A percentile compares a stretch with the other conserved stretches of the same genome.
These are phyloP conservation scores for Heliconius charithonia DNA, from an alignment of 2,888 invertebrate species.

Conservation along the genomic window DNA sequence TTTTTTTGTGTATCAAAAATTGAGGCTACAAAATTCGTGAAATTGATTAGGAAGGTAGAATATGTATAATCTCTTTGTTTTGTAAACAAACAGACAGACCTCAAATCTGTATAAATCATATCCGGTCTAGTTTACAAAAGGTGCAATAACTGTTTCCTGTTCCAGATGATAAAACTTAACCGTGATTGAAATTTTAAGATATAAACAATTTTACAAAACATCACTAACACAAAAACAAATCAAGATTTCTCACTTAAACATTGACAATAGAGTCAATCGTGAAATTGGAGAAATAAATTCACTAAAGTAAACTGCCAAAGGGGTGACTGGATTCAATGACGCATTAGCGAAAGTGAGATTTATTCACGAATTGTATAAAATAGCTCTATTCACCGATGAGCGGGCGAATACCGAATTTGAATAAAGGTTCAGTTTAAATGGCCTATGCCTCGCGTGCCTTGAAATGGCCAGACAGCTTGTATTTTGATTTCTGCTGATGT, in stretches of 20 bases:
- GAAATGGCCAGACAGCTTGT: conserved; percentile 25
- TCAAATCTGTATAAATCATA: no score
- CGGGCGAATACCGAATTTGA: conserved; percentile 50
- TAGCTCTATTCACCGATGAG: conserved; percentile 50
- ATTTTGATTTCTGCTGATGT: conserved; percentile 33
- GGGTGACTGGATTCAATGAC: conserved; percentile 47
- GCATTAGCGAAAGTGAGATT: conserved; percentile 52
- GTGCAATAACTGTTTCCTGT: no score
- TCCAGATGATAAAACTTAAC: no score
- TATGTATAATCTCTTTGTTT: not conserved
- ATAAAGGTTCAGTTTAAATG: conserved; percentile 41
- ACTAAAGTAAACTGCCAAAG: conserved; percentile 34
- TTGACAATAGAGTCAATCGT: conserved; percentile 23
- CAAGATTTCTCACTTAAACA: conserved; percentile 11
- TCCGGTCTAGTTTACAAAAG: no score
- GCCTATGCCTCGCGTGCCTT: conserved; percentile 25
- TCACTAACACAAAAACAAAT: not conserved
- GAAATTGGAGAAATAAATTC: conserved; percentile 42
- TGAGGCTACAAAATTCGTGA: not conserved
- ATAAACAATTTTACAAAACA: no score
- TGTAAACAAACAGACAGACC: no score
- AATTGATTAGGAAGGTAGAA: not conserved
- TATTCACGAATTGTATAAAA: conserved; percentile 53
- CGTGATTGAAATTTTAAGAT: no score
- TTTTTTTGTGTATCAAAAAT: not conserved